These are phyloP conservation scores for Latrodectus elegans DNA, from an alignment of 2,888 invertebrate species.

Conservation along the genomic window DNA sequence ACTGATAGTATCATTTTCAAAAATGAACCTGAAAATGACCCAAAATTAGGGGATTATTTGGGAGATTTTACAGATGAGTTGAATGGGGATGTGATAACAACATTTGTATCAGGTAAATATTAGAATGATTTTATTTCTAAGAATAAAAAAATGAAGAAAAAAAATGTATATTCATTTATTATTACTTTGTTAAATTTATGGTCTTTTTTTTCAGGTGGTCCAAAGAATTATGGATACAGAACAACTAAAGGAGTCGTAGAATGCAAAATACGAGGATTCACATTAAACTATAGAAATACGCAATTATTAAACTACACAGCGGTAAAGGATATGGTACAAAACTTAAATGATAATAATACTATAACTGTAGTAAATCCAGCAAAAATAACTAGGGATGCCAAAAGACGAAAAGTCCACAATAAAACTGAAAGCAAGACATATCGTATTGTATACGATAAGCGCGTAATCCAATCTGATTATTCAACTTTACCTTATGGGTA, in stretches of 20 bases:
- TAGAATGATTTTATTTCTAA: not conserved
- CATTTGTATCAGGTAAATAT: constrained; percentile 14
- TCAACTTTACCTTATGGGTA: not conserved
- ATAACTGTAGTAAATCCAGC: not conserved
- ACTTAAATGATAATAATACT: not conserved
- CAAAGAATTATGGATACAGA: not conserved
- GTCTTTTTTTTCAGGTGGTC: constrained; percentile 1
- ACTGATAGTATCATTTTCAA: constrained; percentile 4
- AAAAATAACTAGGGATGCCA: not conserved
- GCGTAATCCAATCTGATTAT: not conserved
- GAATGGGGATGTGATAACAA: not conserved
- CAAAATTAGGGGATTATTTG: not conserved
- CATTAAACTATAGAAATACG: constrained; percentile 4
- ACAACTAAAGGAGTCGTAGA: not conserved
- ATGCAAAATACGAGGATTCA: not conserved
- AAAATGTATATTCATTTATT: too few relatives aligned
- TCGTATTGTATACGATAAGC: not conserved
- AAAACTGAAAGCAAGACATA: not conserved
- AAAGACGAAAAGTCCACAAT: not conserved
- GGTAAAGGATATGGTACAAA: not conserved
- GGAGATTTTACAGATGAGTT: constrained; percentile 13
- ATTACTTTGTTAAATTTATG: not conserved
- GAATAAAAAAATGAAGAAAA: not conserved
- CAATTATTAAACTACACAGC: not conserved
- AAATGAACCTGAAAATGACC: not conserved